A percentile compares a stretch with the other conserved stretches of the same genome.
These are phyloP conservation scores for Bos indicus DNA, from an alignment of 2,113 vertebrate species.

Conservation along the genomic window DNA sequence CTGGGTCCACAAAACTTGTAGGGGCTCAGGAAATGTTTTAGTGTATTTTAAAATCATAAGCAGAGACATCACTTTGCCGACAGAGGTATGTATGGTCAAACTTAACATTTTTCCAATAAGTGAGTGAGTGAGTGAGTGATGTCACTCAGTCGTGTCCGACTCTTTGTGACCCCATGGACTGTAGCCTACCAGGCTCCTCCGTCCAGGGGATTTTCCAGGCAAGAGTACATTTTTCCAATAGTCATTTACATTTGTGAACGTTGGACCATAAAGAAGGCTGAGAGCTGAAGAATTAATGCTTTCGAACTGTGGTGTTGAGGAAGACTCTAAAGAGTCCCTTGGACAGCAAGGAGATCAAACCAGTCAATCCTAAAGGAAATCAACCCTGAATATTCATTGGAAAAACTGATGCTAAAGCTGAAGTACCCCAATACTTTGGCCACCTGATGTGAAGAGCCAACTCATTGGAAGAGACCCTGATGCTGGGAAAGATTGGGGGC, in stretches of 20 bases:
- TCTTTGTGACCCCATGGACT: too few relatives aligned
- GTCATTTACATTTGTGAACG: background rate
- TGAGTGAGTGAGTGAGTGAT: too few relatives aligned
- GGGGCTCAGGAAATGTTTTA: background rate
- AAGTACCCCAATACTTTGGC: background rate
- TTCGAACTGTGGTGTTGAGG: fast-evolving
- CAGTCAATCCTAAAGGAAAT: background rate
- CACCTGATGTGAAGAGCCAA: background rate
- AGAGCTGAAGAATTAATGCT: background rate
- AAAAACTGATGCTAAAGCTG: background rate
- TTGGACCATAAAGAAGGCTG: background rate
- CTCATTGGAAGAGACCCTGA: background rate
- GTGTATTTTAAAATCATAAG: background rate
- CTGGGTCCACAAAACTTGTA: background rate
- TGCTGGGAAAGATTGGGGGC: background rate
- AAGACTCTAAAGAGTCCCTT: background rate
- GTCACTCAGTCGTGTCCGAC: too few relatives aligned
- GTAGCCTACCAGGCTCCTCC: too few relatives aligned
- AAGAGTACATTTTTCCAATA: background rate
- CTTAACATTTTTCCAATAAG: background rate
- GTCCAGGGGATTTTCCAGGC: too few relatives aligned
- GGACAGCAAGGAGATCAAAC: background rate
- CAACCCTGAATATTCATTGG: background rate
- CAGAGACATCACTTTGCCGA: background rate
- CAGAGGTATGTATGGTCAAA: background rate